Evolutionary conservation across 1,140 invertebrate genomes (phyloP), one percentile per base, ranked within the genome.

Genomic region (Charaxes varanes): DNA sequence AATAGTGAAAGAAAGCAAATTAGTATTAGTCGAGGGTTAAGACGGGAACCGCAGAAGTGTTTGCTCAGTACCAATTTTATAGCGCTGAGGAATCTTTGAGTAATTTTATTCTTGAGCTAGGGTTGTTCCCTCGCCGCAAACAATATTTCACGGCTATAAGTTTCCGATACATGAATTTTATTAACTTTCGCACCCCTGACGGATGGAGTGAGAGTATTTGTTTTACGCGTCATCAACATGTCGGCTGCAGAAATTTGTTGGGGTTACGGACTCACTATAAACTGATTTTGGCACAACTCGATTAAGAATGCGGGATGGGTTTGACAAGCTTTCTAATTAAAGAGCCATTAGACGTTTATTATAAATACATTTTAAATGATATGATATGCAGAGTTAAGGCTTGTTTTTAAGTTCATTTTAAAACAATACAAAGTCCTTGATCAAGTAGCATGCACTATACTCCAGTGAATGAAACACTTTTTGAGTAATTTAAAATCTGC

Each of bases 81-180:
- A 33, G 40, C 36, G 48, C 22, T 42, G 46, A 48, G 24, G 14
- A 59, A 44, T 59, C 48, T 65, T 64, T 46, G 49, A 53, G 42
- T 64, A 54, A 62, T 59, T 64, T 62, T 19, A 37, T 48, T 52
- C 44, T 56, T 67, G 53, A 62, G 48, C 51, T 62, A 68, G 72
- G 74, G 74, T 76, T 70, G 63, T 48, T 46, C 70, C 72, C 72
- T 70, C 41, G 34, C 30, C 51, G 30, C 63, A 62, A 69, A 72
- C 72, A 74, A 82, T 78, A 77, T 79, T 76, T 77, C 57, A 74
- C 65, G 63, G 64, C 62, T 67, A 77, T 82, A 78, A 78, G 64
- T 82, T 82, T 80, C 76, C 78, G 66, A 82, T 78, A 82, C 76
- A 82, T 82, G 78, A 82, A 82, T 82, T 82, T 80, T 82, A 82